Percentiles rank a stretch among this genome's conserved stretches.
Evolutionary conservation across 2,797 vertebrate species (phyloP).

Genomic region (Bradypodion pumilum): DNA sequence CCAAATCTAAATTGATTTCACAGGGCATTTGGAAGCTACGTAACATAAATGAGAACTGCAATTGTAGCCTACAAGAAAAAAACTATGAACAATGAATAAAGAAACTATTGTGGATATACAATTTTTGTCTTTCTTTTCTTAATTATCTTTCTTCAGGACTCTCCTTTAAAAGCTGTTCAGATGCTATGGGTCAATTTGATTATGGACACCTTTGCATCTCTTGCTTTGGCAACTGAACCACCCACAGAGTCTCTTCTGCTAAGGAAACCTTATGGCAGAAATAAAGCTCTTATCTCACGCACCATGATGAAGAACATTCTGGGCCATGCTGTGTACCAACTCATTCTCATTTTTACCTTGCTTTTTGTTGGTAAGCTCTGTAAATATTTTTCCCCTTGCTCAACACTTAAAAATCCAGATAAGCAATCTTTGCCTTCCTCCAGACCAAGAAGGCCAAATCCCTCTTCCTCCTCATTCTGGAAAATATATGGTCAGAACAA

Average conservation of each 20-base stretch:
- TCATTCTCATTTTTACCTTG: constrained; percentile 92
- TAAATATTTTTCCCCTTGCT: background rate
- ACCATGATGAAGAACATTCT: constrained; percentile 99
- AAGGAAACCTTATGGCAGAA: constrained; percentile 93
- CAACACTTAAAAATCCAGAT: fast-evolving
- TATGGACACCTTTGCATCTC: constrained; percentile 98
- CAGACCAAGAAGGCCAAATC: too few species aligned
- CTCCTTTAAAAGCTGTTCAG: constrained; percentile 96
- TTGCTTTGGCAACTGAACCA: constrained; percentile 95
- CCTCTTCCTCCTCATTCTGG: too few species aligned
- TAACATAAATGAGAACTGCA: background rate
- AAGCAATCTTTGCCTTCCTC: too few species aligned
- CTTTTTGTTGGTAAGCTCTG: constrained; percentile 88
- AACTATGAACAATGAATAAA: background rate
- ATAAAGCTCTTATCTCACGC: constrained; percentile 96
- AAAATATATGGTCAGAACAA: too few species aligned
- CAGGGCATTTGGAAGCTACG: background rate
- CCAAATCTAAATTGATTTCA: background rate
- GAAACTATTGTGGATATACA: background rate
- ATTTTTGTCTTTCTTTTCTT: background rate
- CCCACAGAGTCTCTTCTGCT: constrained; percentile 90
- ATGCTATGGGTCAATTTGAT: constrained; percentile 99
- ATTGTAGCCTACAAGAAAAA: background rate
- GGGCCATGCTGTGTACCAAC: constrained; percentile 95
- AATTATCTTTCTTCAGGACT: constrained; percentile 69